A percentile compares a stretch with the other conserved stretches of the same genome.
Conservation (phyloP, 2,797 vertebrate genomes). For the Ptychadena robeensis region DNA sequence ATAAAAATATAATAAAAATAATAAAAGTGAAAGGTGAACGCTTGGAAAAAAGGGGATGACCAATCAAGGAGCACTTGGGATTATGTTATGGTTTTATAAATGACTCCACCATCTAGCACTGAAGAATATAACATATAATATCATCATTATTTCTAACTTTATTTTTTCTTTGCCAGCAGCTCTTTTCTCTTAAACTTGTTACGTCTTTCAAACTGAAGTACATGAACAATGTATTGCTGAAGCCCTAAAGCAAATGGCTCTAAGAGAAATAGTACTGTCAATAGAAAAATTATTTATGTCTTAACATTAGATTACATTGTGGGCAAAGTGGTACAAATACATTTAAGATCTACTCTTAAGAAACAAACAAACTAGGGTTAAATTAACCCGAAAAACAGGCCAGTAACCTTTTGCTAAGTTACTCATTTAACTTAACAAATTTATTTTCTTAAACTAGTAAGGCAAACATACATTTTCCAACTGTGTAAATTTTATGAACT, state of each 20-base stretch:
- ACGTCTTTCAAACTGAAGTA: slow-evolving; percentile 42
- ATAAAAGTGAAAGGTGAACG: too few relatives aligned
- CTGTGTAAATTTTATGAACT: slow-evolving; percentile 33
- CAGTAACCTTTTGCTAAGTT: slow-evolving; percentile 3
- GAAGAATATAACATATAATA: slow-evolving; percentile 15
- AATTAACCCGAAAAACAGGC: slow-evolving; percentile 22
- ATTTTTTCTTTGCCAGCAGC: slow-evolving; percentile 34
- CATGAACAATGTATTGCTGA: slow-evolving; percentile 27
- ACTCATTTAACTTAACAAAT: slow-evolving; percentile 17
- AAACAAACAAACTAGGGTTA: slow-evolving; percentile 4
- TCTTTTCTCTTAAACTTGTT: slow-evolving; percentile 40
- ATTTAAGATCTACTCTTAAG: not conserved
- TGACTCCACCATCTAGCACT: not conserved
- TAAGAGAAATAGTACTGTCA: slow-evolving; percentile 45
- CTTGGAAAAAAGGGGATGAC: too few relatives aligned
- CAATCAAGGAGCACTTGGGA: too few relatives aligned
- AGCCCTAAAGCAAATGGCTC: slow-evolving; percentile 40
- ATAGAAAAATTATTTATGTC: slow-evolving; percentile 25
- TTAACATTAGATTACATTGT: slow-evolving; percentile 33
- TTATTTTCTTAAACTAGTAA: slow-evolving; percentile 1
- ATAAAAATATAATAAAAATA: too few relatives aligned
- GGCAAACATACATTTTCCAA: slow-evolving; percentile 23
- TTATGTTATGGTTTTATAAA: not conserved
- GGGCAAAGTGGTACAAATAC: slow-evolving; percentile 24
- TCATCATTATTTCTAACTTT: slow-evolving; percentile 36